phyloP scores from a whole-genome alignment of 2,797 vertebrate genomes.

The Hylomyscus alleni region DNA sequence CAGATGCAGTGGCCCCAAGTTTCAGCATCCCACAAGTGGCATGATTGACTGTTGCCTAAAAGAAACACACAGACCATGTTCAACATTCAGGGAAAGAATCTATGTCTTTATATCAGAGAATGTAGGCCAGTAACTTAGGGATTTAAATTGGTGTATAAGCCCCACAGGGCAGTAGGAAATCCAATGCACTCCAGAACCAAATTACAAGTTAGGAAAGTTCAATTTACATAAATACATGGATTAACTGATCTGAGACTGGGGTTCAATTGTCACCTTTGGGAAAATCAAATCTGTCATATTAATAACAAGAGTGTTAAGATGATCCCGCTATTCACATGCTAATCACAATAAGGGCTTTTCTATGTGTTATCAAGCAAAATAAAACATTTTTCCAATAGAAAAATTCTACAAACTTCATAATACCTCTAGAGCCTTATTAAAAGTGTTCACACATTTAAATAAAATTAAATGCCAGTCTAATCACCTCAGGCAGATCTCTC shows the following conservation, averaged over 20 bases:
- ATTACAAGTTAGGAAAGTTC: conserved; percentile 79
- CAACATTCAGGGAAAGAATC: background rate
- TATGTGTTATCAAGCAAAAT: conserved; percentile 79
- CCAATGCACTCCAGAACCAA: conserved; percentile 73
- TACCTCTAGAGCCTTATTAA: conserved; percentile 82
- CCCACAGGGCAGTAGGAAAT: conserved; percentile 67
- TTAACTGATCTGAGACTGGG: conserved; percentile 83
- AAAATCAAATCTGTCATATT: conserved; percentile 82
- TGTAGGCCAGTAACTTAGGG: conserved; percentile 11
- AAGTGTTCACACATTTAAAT: conserved; percentile 82
- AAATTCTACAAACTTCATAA: conserved; percentile 81
- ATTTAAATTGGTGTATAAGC: conserved; percentile 65
- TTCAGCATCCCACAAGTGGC: background rate
- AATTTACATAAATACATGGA: conserved; percentile 79
- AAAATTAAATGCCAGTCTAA: conserved; percentile 78
- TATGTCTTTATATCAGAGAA: conserved; percentile 32
- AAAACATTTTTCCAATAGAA: conserved; percentile 83
- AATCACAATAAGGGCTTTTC: conserved; percentile 81
- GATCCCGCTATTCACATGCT: conserved; percentile 83
- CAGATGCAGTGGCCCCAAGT: background rate
- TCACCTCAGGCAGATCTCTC: conserved; percentile 64
- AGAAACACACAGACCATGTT: background rate
- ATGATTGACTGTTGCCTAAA: background rate
- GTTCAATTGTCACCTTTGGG: conserved; percentile 83
- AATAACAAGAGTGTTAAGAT: conserved; percentile 82